Evolutionary conservation across 2,797 vertebrate species (phyloP).

Genomic region (Coendou prehensilis): DNA sequence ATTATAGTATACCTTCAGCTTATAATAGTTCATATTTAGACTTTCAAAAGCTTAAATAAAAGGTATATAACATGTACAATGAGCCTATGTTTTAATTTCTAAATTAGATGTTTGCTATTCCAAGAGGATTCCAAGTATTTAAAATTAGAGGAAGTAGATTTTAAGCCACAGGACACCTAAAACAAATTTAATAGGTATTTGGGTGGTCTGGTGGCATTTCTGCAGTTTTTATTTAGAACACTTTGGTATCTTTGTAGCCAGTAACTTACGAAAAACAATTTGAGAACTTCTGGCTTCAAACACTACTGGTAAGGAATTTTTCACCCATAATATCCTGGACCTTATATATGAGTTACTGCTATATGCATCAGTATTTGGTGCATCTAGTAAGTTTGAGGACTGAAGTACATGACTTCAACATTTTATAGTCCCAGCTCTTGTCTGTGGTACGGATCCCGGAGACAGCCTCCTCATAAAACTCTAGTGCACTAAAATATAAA

Average conservation of each 20-base stretch:
- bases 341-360: not conserved
- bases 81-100: slow-evolving; percentile 48
- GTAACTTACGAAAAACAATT: slow-evolving; percentile 67
- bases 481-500: not conserved
- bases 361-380: slow-evolving; percentile 4
- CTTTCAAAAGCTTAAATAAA: slow-evolving; percentile 62
- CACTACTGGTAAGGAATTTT: not conserved
- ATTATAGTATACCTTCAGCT: not conserved
- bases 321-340: not conserved
- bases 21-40: slow-evolving; percentile 21
- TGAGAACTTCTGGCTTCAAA: slow-evolving; percentile 38
- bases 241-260: not conserved
- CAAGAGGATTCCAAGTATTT: slow-evolving; percentile 67
- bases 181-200: slow-evolving; percentile 36
- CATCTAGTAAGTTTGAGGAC: not conserved
- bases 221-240: slow-evolving; percentile 63
- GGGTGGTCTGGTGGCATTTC: not conserved
- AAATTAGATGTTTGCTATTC: slow-evolving; percentile 46
- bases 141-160: slow-evolving; percentile 51
- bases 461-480: slow-evolving; percentile 15
- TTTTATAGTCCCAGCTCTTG: slow-evolving; percentile 7
- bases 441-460: not conserved
- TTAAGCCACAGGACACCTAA: slow-evolving; percentile 56
- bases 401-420: slow-evolving; percentile 45
- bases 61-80: not conserved